Percentiles rank a stretch among this genome's conserved stretches.
These are phyloP conservation scores for Corvus hawaiiensis DNA, from an alignment of 2,113 vertebrate genomes.

Conservation along the genomic window DNA sequence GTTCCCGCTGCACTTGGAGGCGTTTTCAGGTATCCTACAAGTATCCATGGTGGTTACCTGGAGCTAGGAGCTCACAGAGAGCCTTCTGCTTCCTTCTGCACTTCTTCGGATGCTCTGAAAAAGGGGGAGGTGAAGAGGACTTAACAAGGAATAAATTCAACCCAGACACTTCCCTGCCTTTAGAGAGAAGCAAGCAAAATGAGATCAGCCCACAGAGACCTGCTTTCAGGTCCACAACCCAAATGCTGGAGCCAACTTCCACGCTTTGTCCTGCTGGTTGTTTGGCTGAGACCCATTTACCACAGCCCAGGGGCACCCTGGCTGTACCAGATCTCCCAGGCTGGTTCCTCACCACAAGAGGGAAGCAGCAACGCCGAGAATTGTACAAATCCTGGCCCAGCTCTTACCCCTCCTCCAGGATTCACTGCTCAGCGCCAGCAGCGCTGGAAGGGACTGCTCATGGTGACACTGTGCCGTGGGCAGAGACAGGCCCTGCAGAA, in stretches of 20 bases:
- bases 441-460: too few species aligned
- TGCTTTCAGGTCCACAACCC: neutral
- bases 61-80: neutral
- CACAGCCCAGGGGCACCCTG: neutral
- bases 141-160: neutral
- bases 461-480: too few species aligned
- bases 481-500: too few species aligned
- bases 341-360: neutral
- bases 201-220: neutral
- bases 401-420: too few species aligned
- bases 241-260: neutral
- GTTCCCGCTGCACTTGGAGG: conserved; percentile 29
- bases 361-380: neutral
- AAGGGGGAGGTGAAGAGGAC: neutral
- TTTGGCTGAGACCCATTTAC: neutral
- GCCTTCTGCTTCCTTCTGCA: neutral
- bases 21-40: neutral
- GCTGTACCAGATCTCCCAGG: accelerated
- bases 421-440: too few species aligned
- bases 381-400: neutral
- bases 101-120: neutral
- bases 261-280: neutral
- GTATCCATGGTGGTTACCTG: conserved; percentile 24
- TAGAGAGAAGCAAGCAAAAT: neutral
- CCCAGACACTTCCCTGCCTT: neutral